These are phyloP conservation scores for Pterostichus madidus DNA, from an alignment of 2,888 invertebrate species.

Conservation along the genomic window DNA sequence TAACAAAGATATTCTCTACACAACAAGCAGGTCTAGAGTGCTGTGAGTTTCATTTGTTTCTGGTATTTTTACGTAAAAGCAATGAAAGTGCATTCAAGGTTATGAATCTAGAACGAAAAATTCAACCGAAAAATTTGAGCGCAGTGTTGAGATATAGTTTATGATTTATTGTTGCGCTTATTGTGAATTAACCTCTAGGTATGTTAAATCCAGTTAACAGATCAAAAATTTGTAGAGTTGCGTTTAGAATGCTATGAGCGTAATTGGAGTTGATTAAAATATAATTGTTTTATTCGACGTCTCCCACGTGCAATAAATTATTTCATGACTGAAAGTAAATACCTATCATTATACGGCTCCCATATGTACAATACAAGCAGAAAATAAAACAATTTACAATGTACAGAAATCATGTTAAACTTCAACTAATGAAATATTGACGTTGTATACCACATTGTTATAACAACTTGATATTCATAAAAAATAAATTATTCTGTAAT, in stretches of 20 bases:
- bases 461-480: too few relatives aligned
- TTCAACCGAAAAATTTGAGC: slow-evolving; percentile 37
- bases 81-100: slow-evolving; percentile 55
- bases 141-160: slow-evolving; percentile 24
- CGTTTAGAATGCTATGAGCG: slow-evolving; percentile 40
- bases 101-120: slow-evolving; percentile 54
- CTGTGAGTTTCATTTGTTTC: slow-evolving; percentile 19
- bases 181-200: slow-evolving; percentile 33
- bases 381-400: slow-evolving; percentile 9
- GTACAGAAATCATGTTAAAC: background rate
- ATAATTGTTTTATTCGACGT: slow-evolving; percentile 44
- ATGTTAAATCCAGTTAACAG: slow-evolving; percentile 28
- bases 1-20: slow-evolving; percentile 11
- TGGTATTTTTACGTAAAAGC: slow-evolving; percentile 45
- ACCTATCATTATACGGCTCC: slow-evolving; percentile 17
- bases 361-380: background rate
- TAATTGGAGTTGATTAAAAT: slow-evolving; percentile 42
- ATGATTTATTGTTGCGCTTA: slow-evolving; percentile 41
- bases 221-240: slow-evolving; percentile 42
- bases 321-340: slow-evolving; percentile 9
- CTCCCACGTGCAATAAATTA: slow-evolving; percentile 39
- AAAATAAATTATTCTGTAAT: too few relatives aligned
- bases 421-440: too few relatives aligned
- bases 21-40: background rate
- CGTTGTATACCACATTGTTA: too few relatives aligned